Evolutionary conservation across 2,888 invertebrate genomes (phyloP), one percentile per base, ranked within the genome.

Genomic region (Chrysomela aeneicollis): DNA sequence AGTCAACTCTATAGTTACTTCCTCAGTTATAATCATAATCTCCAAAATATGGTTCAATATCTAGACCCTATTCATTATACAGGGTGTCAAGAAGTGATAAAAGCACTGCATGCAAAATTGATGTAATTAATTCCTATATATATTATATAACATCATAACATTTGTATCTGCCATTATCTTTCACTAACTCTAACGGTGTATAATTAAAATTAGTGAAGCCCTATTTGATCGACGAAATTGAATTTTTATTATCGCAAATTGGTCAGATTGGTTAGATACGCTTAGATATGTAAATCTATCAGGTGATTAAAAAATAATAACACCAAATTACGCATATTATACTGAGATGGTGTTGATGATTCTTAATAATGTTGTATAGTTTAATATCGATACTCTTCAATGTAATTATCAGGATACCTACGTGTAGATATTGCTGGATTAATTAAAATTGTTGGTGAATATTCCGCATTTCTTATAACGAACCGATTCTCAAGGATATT

Each of bases 211-310:
- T 32, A 32, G 19, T 19, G 9, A 37, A 19, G 19, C 53, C 35
- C 15, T 10, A 15, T 54, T 35, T 54, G 15, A 54, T 32, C 37
- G 19, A 35, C 35, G 19, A 35, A 54, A 54, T 54, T 35, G 35
- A 35, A 54, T 35, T 54, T 54, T 54, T 54, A 54, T 54, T 54
- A 35, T 54, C 35, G 35, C 53, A 54, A 54, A 54, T 54, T 54
- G 35, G 35, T 35, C 35, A 12, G 6, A 35, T 35, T 9, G 35
- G 35, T 35, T 35, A 35, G 35, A 35, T 35, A 35, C 35, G 35
- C 5, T 35, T 35, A 35, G 6, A 35, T 35, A 35, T 35, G 35
- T 12, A 35, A 35, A 35, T 35, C 10, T 35, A 35, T 9, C 2
- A 35, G 35, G 12, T 12, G 12, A 12, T 35, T 12, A 35, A 35